Evolutionary conservation across 2,888 invertebrate species (phyloP), one percentile per base, ranked within the genome.

Genomic region (Sarcophaga caerulescens): DNA sequence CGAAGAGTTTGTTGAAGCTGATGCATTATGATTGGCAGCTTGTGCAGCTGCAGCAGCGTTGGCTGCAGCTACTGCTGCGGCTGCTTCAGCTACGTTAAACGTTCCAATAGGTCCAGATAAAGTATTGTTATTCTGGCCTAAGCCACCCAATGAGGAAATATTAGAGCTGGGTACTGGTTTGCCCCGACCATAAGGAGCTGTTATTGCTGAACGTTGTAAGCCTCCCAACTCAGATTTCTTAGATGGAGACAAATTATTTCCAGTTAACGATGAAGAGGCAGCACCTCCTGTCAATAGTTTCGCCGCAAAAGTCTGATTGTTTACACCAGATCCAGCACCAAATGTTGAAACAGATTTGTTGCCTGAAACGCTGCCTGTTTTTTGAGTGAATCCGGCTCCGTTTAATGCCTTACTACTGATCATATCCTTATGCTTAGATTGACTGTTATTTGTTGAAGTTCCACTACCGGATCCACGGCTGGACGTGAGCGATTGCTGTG

Each of bases 301-400:
- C 21, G 94, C 92, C 47, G 94, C 94, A 88, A 93, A 93, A 88
- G 94, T 93, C 83, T 91, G 91, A 3, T 78, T 84, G 70, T 87
- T 88, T 21, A 88, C 69, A 90, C 85, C 84, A 2, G 86, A 71
- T 19, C 21, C 65, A 17, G 17, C 65, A 83, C 85, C 73, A 78
- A 82, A 78, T 71, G 69, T 57, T 5, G 65, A 23, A n/a, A 25
- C 10, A 3, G 73, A 23, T 60, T 84, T 84, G 12, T 25, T 35
- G 4, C 57, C 17, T 25, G 62, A 23, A 94, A 11, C 94, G 94
- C 89, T 95, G 94, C 1, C 94, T 94, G 93, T 94, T 94, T 19
- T 95, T 94, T 8, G 94, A 94, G 89, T 94, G 52, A 76, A 75
- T 8, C 75, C 70, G 1, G 57, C 14, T 11, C 68, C 78, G 21